Evolutionary conservation across 2,888 invertebrate species (phyloP).

Genomic region (Drosophila testacea): DNA sequence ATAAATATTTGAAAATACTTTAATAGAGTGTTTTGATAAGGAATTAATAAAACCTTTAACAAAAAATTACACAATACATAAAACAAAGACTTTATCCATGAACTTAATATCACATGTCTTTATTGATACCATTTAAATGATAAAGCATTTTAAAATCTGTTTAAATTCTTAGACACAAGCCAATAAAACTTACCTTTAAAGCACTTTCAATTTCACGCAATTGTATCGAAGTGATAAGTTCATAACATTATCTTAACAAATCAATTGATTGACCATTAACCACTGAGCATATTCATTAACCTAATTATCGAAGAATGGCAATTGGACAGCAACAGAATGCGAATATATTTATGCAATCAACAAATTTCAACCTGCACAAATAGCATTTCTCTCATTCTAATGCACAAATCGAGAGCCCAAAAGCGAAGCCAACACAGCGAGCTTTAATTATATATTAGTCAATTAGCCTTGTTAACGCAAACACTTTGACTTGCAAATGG

Average conservation of each 20-base stretch:
- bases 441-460: slow-evolving; percentile 71
- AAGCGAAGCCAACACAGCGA: slow-evolving; percentile 35
- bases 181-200: slow-evolving; percentile 3
- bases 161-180: slow-evolving; percentile 11
- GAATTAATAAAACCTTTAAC: too few species aligned
- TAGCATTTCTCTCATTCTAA: slow-evolving; percentile 26
- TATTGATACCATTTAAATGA: too few species aligned
- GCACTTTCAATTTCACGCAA: not conserved
- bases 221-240: slow-evolving; percentile 19
- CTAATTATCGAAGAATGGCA: slow-evolving; percentile 47
- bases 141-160: not conserved
- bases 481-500: slow-evolving; percentile 63
- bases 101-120: too few species aligned
- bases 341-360: slow-evolving; percentile 39
- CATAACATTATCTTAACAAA: slow-evolving; percentile 42
- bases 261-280: slow-evolving; percentile 52
- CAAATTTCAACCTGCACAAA: slow-evolving; percentile 26
- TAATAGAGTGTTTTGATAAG: too few species aligned
- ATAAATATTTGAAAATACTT: too few species aligned
- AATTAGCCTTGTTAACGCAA: slow-evolving; percentile 55
- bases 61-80: too few species aligned
- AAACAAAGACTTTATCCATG: too few species aligned
- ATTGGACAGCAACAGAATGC: slow-evolving; percentile 34
- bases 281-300: slow-evolving; percentile 55
- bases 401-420: slow-evolving; percentile 12